Evolutionary conservation across 2,888 invertebrate species (phyloP).

Genomic region (Lampropteryx suffumata): DNA sequence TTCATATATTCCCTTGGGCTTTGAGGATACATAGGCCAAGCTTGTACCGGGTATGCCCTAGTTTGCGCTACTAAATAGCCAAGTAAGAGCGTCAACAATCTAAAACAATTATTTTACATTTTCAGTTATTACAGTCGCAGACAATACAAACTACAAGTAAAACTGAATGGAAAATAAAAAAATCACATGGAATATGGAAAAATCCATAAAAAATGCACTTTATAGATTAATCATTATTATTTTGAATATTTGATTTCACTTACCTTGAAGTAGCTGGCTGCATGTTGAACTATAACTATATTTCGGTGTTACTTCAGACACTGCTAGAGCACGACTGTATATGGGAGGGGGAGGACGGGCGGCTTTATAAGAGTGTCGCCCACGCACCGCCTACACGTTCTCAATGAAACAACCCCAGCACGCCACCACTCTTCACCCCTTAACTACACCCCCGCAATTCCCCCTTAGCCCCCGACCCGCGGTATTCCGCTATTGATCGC

Average conservation of each 20-base stretch:
- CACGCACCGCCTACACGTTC: slow-evolving; percentile 86
- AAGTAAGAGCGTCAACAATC: slow-evolving; percentile 66
- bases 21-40: slow-evolving; percentile 78
- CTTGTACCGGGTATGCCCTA: slow-evolving; percentile 69
- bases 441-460: slow-evolving; percentile 41
- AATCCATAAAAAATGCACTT: too few relatives aligned
- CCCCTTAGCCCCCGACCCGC: slow-evolving; percentile 50
- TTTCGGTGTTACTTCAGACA: slow-evolving; percentile 50
- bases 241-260: slow-evolving; percentile 31
- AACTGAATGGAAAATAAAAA: too few relatives aligned
- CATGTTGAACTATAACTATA: slow-evolving; percentile 66
- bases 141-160: too few relatives aligned
- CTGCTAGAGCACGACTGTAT: slow-evolving; percentile 67
- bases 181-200: too few relatives aligned
- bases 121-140: slow-evolving; percentile 5
- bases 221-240: too few relatives aligned
- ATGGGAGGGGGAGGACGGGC: slow-evolving; percentile 59
- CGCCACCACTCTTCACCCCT: slow-evolving; percentile 42
- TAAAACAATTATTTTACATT: slow-evolving; percentile 51
- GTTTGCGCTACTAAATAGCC: slow-evolving; percentile 76
- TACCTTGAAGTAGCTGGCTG: slow-evolving; percentile 65
- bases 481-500: slow-evolving; percentile 73
- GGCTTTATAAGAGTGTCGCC: slow-evolving; percentile 75
- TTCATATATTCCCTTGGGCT: slow-evolving; percentile 76
- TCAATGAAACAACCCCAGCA: slow-evolving; percentile 83